Percentiles rank a stretch among this genome's conserved stretches.
phyloP scores from a whole-genome alignment of 2,888 invertebrate genomes.

The Euplexia lucipara region DNA sequence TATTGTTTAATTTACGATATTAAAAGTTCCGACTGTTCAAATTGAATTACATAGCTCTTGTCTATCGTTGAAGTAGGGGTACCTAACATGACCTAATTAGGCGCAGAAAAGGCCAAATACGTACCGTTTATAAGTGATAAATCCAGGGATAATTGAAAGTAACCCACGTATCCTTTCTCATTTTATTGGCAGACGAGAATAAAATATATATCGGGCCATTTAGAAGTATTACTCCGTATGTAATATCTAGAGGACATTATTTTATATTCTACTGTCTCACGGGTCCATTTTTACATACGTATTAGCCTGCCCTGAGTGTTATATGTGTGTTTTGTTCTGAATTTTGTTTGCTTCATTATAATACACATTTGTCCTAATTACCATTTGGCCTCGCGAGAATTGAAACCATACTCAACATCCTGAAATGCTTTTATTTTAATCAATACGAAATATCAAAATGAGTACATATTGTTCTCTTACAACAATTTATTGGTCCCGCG shows the following conservation, averaged over 20 bases:
- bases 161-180: slow-evolving; percentile 51
- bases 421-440: slow-evolving; percentile 68
- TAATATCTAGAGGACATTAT: slow-evolving; percentile 52
- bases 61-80: slow-evolving; percentile 58
- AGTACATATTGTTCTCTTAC: slow-evolving; percentile 67
- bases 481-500: slow-evolving; percentile 71
- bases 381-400: slow-evolving; percentile 53
- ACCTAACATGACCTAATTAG: slow-evolving; percentile 42
- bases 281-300: slow-evolving; percentile 47
- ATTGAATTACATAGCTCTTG: slow-evolving; percentile 58
- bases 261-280: slow-evolving; percentile 57
- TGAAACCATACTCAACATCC: slow-evolving; percentile 55
- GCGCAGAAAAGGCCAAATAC: slow-evolving; percentile 45
- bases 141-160: slow-evolving; percentile 56
- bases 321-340: slow-evolving; percentile 46
- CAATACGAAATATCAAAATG: slow-evolving; percentile 72
- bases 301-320: slow-evolving; percentile 38
- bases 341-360: slow-evolving; percentile 57
- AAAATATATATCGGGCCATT: slow-evolving; percentile 55
- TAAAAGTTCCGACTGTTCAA: slow-evolving; percentile 21
- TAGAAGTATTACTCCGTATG: slow-evolving; percentile 39
- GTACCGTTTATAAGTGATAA: slow-evolving; percentile 48
- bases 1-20: slow-evolving; percentile 45
- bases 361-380: slow-evolving; percentile 65
- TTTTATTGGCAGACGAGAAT: slow-evolving; percentile 56